Evolutionary conservation across 1,140 invertebrate genomes (phyloP), one percentile per base, ranked within the genome.

Genomic region (Hylaeus volcanicus): DNA sequence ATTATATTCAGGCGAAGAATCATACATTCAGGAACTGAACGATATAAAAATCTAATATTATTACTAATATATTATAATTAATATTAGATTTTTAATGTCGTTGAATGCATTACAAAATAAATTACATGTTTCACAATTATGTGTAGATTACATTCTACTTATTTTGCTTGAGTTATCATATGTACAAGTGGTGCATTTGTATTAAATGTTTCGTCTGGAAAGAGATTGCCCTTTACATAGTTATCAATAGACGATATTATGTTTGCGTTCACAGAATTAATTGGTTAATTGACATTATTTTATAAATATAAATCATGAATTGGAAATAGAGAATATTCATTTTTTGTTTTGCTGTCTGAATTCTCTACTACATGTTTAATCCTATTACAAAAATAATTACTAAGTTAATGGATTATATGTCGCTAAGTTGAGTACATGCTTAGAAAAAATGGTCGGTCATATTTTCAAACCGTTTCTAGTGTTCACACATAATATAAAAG

Each of bases 101-200:
- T 71, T 71, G 43, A 77, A 68, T 69, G 65, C 64, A 61, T 61
- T 77, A 61, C 45, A 73, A 74, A 79, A 79, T 79, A 79, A 79
- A 79, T 79, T 72, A 79, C 41, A 79, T 51, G 45, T 65, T 65
- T 65, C 65, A 73, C 53, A 73, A 39, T 43, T 26, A 41, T 63
- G 41, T 41, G 14, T 43, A 56, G 14, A 43, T 55, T 65, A 64
- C 73, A 56, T 53, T 71, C 11, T 73, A 77, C 37, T 78, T 72
- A 72, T 45, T 61, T 14, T 69, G n/a, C 41, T 26, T 45, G 2
- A 14, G 5, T 78, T 78, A 72, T 56, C 12, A 61, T 80, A 80
- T 80, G 74, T 80, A 80, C 78, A 80, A 80, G 37, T 37, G 9
- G 12, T 80, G 60, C 15, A 68, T 45, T 68, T 61, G 51, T n/a